Conservation (phyloP, 2,113 vertebrate species). For the Recurvirostra avosetta region DNA sequence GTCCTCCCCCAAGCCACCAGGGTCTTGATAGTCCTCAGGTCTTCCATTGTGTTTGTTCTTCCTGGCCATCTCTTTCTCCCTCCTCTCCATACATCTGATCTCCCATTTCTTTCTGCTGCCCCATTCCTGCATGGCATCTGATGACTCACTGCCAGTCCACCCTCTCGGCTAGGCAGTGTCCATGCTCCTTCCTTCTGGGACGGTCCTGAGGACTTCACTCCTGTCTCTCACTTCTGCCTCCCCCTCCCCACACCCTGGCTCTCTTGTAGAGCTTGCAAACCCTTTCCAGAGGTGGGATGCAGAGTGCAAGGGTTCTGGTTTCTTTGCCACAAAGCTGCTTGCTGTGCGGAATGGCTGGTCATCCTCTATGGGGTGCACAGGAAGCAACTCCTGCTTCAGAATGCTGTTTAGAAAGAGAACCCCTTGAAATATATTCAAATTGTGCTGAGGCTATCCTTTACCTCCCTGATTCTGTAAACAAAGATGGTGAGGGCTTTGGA, state of each 20-base stretch:
- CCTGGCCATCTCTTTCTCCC: neutral
- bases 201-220: neutral
- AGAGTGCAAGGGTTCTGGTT: neutral
- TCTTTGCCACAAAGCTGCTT: neutral
- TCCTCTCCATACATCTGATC: neutral
- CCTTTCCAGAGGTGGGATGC: neutral
- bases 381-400: neutral
- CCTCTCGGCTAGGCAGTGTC: neutral
- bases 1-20: neutral
- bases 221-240: neutral
- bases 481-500: neutral
- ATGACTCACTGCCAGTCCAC: neutral
- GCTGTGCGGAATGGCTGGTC: neutral
- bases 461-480: neutral
- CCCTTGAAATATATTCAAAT: neutral
- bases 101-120: neutral
- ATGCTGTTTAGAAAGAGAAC: neutral
- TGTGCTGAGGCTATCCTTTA: neutral
- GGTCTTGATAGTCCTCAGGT: neutral
- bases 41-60: neutral
- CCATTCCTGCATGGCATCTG: neutral
- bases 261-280: neutral
- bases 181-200: neutral
- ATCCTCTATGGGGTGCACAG: neutral
- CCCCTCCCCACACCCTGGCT: neutral